These are phyloP conservation scores for Eumerus sabulonum DNA, from an alignment of 2,888 invertebrate genomes.

Conservation along the genomic window DNA sequence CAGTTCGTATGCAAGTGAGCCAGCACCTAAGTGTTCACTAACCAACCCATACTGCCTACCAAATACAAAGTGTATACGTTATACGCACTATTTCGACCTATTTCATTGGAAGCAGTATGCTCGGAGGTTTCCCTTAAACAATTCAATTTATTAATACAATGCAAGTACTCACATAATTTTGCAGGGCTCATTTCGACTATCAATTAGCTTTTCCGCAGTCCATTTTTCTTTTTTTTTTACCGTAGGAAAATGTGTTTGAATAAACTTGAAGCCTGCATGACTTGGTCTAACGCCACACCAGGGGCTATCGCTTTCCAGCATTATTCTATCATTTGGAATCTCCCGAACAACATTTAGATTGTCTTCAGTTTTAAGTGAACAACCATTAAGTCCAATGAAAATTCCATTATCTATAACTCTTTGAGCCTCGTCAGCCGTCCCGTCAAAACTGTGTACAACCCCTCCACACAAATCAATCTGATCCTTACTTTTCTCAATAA, in stretches of 20 bases:
- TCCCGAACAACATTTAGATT: constrained; percentile 89
- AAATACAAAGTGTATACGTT: too few species aligned
- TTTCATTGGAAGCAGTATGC: too few species aligned
- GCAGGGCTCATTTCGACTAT: constrained; percentile 94
- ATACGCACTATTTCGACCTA: too few species aligned
- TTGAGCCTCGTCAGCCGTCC: constrained; percentile 87
- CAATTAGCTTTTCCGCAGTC: constrained; percentile 86
- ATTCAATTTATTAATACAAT: too few species aligned
- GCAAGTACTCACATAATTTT: constrained; percentile 91
- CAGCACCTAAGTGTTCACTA: too few species aligned
- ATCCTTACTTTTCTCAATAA: constrained; percentile 83
- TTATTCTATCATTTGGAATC: constrained; percentile 88
- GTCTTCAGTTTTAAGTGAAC: constrained; percentile 93
- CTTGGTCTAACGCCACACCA: constrained; percentile 95
- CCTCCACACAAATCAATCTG: constrained; percentile 81
- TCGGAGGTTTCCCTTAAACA: too few species aligned
- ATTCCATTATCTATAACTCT: constrained; percentile 88
- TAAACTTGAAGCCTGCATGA: constrained; percentile 87
- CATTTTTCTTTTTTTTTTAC: constrained; percentile 96
- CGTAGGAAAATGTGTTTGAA: constrained; percentile 86
- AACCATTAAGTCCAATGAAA: constrained; percentile 96
- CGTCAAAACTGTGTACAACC: constrained; percentile 97
- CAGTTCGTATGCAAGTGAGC: too few species aligned
- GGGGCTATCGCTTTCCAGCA: constrained; percentile 96
- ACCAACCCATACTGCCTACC: too few species aligned